A percentile compares a stretch with the other conserved stretches of the same genome.
Conservation (phyloP, 2,113 vertebrate genomes). For the Elachura formosa region DNA sequence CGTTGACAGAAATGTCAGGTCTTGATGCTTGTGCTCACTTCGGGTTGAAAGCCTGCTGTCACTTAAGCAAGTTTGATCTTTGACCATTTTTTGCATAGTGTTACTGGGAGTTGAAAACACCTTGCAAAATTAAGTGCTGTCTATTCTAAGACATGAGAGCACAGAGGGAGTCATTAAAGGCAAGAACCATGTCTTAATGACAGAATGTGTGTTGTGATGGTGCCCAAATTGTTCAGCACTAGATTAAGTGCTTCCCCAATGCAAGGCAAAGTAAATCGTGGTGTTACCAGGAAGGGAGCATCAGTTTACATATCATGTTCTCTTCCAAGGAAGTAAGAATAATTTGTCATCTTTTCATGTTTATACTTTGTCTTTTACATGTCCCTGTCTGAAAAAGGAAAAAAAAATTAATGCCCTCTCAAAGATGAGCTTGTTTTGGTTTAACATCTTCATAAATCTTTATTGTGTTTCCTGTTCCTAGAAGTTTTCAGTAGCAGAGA, state of each 20-base stretch:
- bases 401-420: neutral
- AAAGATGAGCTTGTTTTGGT: neutral
- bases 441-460: neutral
- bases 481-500: neutral
- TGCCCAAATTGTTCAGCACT: neutral
- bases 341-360: neutral
- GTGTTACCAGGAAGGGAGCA: neutral
- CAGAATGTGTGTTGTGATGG: neutral
- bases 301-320: neutral
- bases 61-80: neutral
- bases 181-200: neutral
- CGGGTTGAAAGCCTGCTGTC: neutral
- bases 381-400: neutral
- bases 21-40: neutral
- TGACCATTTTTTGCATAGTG: neutral
- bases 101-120: neutral
- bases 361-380: neutral
- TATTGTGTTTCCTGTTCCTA: neutral
- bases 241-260: neutral
- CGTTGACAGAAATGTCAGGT: neutral
- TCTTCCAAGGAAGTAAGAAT: neutral
- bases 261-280: fast-evolving
- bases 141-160: neutral
- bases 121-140: neutral
- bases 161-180: neutral